Evolutionary conservation across 2,888 invertebrate species (phyloP), one percentile per base, ranked within the genome.

Genomic region (Brachyopa scutellaris): DNA sequence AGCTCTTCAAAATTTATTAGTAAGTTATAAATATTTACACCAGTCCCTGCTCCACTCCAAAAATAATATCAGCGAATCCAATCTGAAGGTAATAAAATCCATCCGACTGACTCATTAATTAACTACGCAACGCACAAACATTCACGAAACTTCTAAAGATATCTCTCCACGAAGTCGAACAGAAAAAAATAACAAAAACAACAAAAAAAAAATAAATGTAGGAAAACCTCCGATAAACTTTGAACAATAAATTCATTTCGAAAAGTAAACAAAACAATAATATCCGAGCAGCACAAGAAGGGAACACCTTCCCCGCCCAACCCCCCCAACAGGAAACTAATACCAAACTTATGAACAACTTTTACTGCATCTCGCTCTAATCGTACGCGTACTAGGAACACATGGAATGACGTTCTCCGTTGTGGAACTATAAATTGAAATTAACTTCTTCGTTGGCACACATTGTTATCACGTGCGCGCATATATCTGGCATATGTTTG

Each of bases 211-310:
- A n/a, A n/a, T 11, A 6, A 15, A 3, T 2, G 9, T 29, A 5
- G 6, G n/a, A 33, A 21, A 53, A 53, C 23, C 67, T 13, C 47
- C 53, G 26, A 57, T 51, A 57, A 74, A 76, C 62, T 80, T 69
- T 67, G 36, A 62, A 74, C 69, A 76, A 62, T 74, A 82, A 76
- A 76, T 80, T 76, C 61, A 69, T 80, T 76, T 76, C 64, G 69
- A 66, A 64, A 78, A 70, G 70, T 62, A 70, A 78, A 70, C 70
- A 78, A 62, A 77, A 57, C 67, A 73, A 73, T 64, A 55, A 51
- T 23, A 45, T 53, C 40, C 15, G 11, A 26, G 19, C 26, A 26
- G 23, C 36, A 11, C 21, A 29, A 6, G 6, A 17, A 9, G 19
- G 9, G 42, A 42, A 40, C 21, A 49, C 23, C 15, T 29, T 8